phyloP scores from a whole-genome alignment of 2,797 vertebrate species.

The Neomorphus geoffroyi region DNA sequence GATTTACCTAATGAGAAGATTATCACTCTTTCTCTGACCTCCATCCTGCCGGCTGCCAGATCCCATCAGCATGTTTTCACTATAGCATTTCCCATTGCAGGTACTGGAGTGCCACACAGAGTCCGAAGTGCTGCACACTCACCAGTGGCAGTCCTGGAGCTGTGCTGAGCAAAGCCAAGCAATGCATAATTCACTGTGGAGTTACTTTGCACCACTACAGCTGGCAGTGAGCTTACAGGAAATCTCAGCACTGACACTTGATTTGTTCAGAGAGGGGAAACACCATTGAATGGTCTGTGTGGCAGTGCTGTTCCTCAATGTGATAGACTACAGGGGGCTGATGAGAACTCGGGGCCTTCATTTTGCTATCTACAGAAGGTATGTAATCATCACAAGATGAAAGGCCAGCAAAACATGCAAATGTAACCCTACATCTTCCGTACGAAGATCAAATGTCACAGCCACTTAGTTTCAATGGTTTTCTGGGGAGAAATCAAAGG shows the following conservation, averaged over 20 bases:
- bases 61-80: not conserved
- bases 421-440: conserved; percentile 48
- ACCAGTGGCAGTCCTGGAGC: not conserved
- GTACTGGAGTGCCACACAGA: not conserved
- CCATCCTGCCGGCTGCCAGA: not conserved
- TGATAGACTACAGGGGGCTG: not conserved
- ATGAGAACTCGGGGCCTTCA: not conserved
- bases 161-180: not conserved
- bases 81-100: not conserved
- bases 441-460: conserved; percentile 62
- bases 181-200: not conserved
- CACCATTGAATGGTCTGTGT: not conserved
- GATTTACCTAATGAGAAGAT: not conserved
- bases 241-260: not conserved
- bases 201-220: not conserved
- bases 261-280: accelerated
- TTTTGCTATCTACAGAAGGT: not conserved
- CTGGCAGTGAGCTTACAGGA: not conserved
- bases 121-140: not conserved
- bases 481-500: conserved; percentile 57
- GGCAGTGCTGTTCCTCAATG: not conserved
- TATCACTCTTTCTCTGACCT: not conserved
- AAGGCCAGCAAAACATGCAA: conserved; percentile 33
- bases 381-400: conserved; percentile 23
- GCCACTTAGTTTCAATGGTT: conserved; percentile 55